Base-by-base conservation (phyloP, 1,140 invertebrate species). In the Meteorus sp. region DNA sequence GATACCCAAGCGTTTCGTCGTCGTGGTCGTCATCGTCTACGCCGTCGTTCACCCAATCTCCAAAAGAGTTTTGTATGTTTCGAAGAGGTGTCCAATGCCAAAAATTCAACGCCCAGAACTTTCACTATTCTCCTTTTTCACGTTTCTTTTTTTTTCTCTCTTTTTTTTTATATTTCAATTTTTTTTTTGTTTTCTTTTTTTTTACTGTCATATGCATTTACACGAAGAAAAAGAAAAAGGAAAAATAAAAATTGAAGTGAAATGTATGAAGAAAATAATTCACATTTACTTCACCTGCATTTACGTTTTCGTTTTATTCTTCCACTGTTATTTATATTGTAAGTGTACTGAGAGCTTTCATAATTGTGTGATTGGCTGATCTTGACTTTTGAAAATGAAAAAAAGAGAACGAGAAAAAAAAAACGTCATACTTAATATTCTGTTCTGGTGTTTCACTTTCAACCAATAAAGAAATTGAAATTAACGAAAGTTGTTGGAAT, bases 1-100 rank as follows among this genome's bases (percentile, higher is more conserved):
- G 27, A 37, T 55, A 47, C 52, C 33, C n/a, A n/a, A n/a, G n/a
- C n/a, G n/a, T n/a, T n/a, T n/a, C n/a, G n/a, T n/a, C n/a, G n/a
- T n/a, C n/a, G n/a, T n/a, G n/a, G n/a, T n/a, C n/a, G n/a, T n/a
- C n/a, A n/a, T n/a, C n/a, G n/a, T n/a, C n/a, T 13, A n/a, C 39
- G 9, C n/a, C 61, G 69, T 67, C 65, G 69, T 63, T 69, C 73
- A 70, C 68, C 72, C 73, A 73, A 75, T 76, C 72, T 70, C 41
- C 65, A 69, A 72, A 53, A 53, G n/a, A n/a, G n/a, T n/a, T n/a
- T n/a, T n/a, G n/a, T n/a, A n/a, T n/a, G n/a, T n/a, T n/a, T n/a
- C n/a, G n/a, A n/a, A n/a, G 51, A 44, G 7, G 37, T 66, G 68
- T 64, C 71, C 73, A 78, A 76, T 77, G 75, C 76, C 73, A 75